Evolutionary conservation across 2,888 invertebrate genomes (phyloP), one percentile per base, ranked within the genome.

Genomic region (Lithosia quadra): DNA sequence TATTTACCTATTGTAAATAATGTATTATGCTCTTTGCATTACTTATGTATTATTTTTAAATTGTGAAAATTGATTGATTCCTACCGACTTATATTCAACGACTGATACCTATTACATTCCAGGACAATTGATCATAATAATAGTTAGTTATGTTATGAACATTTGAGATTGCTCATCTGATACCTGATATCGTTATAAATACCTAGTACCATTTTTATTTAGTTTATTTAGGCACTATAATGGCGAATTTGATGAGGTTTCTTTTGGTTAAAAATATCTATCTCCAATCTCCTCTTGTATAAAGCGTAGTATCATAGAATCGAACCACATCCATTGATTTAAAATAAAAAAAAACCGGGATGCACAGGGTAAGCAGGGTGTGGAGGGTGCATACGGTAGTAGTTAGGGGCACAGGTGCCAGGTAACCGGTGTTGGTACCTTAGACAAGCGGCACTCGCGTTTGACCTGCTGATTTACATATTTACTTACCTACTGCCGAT

Each of bases 21-120:
- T 49, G 49, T n/a, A 49, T 49, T 49, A n/a, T n/a, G 49, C 49
- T 49, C n/a, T 43, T 49, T 49, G 49, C 18, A 49, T n/a, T 49
- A 49, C 49, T 49, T 49, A 0, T 39, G 39, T 39, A n/a, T 9
- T 49, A n/a, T 49, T 49, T 49, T 49, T n/a, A 49, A 49, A 9
- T 49, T n/a, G n/a, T n/a, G 2, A n/a, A 49, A n/a, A 9, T n/a
- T 1, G 0, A 49, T 49, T 49, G 49, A 49, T n/a, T n/a, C 18
- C 18, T 1, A 7, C 49, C n/a, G 49, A 49, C n/a, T 8, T 49
- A 9, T 49, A 49, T 18, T 39, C 2, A 4, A 7, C 18, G 7
- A 18, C 18, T 43, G 18, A 18, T 18, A n/a, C n/a, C n/a, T n/a
- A 43, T 43, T 43, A 43, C 43, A 43, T 43, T 8, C 9, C n/a